phyloP scores from a whole-genome alignment of 2,888 invertebrate genomes.

The Aspidiotus rigidus region DNA sequence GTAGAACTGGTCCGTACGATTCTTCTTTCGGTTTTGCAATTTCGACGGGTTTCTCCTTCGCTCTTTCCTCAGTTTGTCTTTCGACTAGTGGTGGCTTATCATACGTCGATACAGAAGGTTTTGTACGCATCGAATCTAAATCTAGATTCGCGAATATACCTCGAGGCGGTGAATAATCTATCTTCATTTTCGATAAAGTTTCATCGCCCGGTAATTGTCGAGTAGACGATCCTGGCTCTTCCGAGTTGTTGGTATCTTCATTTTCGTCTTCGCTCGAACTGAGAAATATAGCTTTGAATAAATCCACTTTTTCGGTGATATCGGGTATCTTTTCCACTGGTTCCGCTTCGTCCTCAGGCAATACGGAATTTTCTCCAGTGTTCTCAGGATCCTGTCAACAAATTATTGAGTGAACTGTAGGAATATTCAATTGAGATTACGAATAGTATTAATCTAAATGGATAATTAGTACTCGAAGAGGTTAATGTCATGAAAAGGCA shows the following conservation, averaged over 20 bases:
- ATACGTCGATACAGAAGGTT: background rate
- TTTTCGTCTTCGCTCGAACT: slow-evolving; percentile 59
- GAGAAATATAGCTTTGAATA: slow-evolving; percentile 83
- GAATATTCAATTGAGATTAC: background rate
- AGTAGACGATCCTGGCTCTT: background rate
- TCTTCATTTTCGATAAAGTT: background rate
- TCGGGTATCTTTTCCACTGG: slow-evolving; percentile 28
- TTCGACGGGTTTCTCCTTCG: background rate
- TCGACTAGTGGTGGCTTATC: background rate
- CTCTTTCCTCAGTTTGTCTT: background rate
- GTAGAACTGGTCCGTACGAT: slow-evolving; percentile 9
- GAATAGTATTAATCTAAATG: too few species aligned
- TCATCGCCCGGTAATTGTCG: background rate
- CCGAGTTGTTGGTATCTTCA: slow-evolving; percentile 44
- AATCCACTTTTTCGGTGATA: slow-evolving; percentile 56
- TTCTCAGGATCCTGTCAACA: background rate
- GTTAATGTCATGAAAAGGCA: too few species aligned
- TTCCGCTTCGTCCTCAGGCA: background rate
- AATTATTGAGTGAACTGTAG: background rate
- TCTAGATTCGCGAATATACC: slow-evolving; percentile 62
- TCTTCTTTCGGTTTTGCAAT: background rate
- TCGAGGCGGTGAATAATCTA: slow-evolving; percentile 53
- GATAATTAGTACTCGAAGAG: too few species aligned
- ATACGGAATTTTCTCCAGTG: background rate
- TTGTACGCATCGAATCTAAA: slow-evolving; percentile 44